These are phyloP conservation scores for Gallinago solitaria DNA, from an alignment of 2,797 vertebrate species.

Conservation along the genomic window DNA sequence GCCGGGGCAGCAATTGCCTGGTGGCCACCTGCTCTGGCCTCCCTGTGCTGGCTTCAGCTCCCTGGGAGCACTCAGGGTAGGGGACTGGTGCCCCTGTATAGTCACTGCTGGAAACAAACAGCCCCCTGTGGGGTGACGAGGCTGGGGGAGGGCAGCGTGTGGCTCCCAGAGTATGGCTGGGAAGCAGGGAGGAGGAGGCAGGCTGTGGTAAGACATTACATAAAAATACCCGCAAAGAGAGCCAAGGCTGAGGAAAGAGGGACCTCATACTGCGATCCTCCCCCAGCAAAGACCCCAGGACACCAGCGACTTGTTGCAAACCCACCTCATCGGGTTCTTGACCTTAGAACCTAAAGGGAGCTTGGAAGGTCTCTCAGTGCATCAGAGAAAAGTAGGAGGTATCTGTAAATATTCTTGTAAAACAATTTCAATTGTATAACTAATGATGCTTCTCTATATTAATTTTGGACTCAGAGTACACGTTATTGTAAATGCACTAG, in stretches of 20 bases:
- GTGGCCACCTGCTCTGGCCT: accelerated
- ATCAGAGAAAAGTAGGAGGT: background rate
- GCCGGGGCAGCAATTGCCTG: background rate
- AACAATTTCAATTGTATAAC: background rate
- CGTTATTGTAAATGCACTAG: background rate
- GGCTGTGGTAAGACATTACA: background rate
- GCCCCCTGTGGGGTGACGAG: background rate
- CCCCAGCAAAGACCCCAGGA: background rate
- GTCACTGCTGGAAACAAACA: background rate
- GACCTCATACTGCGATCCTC: too few relatives aligned
- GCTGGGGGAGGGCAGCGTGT: background rate
- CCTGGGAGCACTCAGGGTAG: background rate
- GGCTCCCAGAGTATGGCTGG: background rate
- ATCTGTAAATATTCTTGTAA: background rate
- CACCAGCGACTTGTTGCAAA: background rate
- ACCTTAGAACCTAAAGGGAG: background rate
- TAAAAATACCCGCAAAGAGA: background rate
- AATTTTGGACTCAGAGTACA: background rate
- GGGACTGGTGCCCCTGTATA: accelerated
- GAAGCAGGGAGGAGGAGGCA: background rate
- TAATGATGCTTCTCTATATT: background rate
- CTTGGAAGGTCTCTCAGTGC: background rate
- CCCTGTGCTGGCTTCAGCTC: background rate
- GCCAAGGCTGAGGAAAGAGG: background rate
- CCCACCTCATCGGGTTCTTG: background rate